phyloP scores from a whole-genome alignment of 2,888 invertebrate genomes.

The Apodemia hepburni region DNA sequence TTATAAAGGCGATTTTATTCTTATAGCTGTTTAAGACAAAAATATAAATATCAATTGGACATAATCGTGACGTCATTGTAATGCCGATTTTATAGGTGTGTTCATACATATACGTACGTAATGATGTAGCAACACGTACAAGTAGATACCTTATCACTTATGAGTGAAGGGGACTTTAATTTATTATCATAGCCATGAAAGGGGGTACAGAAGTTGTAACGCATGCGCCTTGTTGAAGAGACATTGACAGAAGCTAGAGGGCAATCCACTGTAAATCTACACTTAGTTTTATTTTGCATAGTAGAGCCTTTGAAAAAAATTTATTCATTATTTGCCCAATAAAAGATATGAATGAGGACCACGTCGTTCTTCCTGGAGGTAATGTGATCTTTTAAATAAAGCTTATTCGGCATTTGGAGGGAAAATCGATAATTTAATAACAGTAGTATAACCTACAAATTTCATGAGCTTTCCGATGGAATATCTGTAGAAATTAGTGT shows the following conservation, averaged over 20 bases:
- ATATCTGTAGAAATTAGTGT: not conserved
- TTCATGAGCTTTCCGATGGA: not conserved
- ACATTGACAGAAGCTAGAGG: slow-evolving; percentile 33
- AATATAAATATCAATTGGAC: no score
- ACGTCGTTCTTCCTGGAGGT: slow-evolving; percentile 92
- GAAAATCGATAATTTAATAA: slow-evolving; percentile 72
- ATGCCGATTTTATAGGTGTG: not conserved
- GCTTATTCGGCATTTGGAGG: slow-evolving; percentile 35
- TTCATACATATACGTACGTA: not conserved
- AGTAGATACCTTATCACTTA: slow-evolving; percentile 1
- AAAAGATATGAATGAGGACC: slow-evolving; percentile 94
- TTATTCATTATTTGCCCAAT: slow-evolving; percentile 58
- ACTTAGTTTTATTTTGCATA: slow-evolving; percentile 30
- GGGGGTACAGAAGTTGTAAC: slow-evolving; percentile 10
- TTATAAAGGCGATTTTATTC: not conserved
- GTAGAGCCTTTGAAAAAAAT: slow-evolving; percentile 43
- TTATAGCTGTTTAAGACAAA: not conserved
- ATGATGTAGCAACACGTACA: not conserved
- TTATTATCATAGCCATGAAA: slow-evolving; percentile 17
- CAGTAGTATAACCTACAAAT: slow-evolving; percentile 62
- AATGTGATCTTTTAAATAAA: slow-evolving; percentile 47
- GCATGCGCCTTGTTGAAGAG: slow-evolving; percentile 14
- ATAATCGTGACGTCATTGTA: not conserved
- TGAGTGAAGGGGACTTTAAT: slow-evolving; percentile 15
- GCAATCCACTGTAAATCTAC: slow-evolving; percentile 36